Percentiles rank a stretch among this genome's conserved stretches.
Evolutionary conservation across 2,888 invertebrate species (phyloP).

Genomic region (Clepsis dumicolana): DNA sequence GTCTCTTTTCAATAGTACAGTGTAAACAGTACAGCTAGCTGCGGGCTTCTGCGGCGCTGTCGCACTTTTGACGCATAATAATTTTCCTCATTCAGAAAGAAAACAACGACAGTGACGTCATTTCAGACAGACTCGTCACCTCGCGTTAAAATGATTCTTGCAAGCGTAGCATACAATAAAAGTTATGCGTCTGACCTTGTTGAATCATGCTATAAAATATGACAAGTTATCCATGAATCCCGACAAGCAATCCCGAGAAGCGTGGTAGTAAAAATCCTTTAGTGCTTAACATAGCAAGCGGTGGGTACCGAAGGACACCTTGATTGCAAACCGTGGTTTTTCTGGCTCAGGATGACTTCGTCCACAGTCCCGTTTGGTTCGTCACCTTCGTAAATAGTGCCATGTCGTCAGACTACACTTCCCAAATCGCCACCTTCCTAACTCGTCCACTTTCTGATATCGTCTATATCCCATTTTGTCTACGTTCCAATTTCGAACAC

Average conservation of each 20-base stretch:
- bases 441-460: too few species aligned
- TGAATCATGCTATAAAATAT: conserved; percentile 13
- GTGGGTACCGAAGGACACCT: too few species aligned
- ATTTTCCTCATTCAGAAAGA: conserved; percentile 4
- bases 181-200: neutral
- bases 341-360: too few species aligned
- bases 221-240: too few species aligned
- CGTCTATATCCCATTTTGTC: too few species aligned
- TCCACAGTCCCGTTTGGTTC: too few species aligned
- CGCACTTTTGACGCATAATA: conserved; percentile 11
- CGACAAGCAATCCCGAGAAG: conserved; percentile 12
- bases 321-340: too few species aligned
- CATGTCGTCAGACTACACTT: too few species aligned
- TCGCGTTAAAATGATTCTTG: conserved; percentile 1
- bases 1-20: neutral
- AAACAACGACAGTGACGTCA: conserved; percentile 12
- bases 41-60: neutral
- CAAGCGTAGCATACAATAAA: neutral
- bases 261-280: neutral
- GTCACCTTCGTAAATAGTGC: too few species aligned
- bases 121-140: neutral
- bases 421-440: too few species aligned
- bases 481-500: too few species aligned
- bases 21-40: neutral
- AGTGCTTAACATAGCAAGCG: neutral